Conservation (phyloP, 2,113 vertebrate genomes). For the Clinocottus analis region DNA sequence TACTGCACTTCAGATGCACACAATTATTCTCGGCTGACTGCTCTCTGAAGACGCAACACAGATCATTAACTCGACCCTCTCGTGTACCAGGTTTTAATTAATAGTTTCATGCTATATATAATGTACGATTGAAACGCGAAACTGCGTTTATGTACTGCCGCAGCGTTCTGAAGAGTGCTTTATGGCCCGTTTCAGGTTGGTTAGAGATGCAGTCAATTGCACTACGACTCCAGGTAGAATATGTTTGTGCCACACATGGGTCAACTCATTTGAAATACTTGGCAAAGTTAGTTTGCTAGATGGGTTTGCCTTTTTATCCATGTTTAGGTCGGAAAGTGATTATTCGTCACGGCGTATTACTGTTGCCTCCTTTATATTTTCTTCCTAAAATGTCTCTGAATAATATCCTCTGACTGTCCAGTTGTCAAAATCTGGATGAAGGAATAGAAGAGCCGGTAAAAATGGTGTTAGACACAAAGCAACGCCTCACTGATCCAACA, state of each 20-base stretch:
- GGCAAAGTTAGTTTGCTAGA: conserved; percentile 5
- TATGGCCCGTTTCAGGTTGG: conserved; percentile 52
- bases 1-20: conserved; percentile 54
- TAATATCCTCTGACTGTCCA: background rate
- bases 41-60: conserved; percentile 64
- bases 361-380: background rate
- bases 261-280: conserved; percentile 30
- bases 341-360: background rate
- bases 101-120: conserved; percentile 61
- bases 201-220: conserved; percentile 44
- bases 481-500: background rate
- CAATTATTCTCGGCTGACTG: conserved; percentile 65
- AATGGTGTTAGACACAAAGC: background rate
- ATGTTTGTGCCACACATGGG: conserved; percentile 26
- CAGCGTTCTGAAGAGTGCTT: conserved; percentile 36
- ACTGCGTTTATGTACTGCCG: conserved; percentile 38
- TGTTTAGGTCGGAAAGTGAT: conserved; percentile 1
- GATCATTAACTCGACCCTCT: conserved; percentile 68
- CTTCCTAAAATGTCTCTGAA: background rate
- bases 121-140: conserved; percentile 38
- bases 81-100: conserved; percentile 58
- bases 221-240: conserved; percentile 26
- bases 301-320: conserved; percentile 11
- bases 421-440: background rate
- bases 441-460: background rate